Base-by-base conservation (phyloP, 2,888 invertebrate species). In the Stenodema calcarata region DNA sequence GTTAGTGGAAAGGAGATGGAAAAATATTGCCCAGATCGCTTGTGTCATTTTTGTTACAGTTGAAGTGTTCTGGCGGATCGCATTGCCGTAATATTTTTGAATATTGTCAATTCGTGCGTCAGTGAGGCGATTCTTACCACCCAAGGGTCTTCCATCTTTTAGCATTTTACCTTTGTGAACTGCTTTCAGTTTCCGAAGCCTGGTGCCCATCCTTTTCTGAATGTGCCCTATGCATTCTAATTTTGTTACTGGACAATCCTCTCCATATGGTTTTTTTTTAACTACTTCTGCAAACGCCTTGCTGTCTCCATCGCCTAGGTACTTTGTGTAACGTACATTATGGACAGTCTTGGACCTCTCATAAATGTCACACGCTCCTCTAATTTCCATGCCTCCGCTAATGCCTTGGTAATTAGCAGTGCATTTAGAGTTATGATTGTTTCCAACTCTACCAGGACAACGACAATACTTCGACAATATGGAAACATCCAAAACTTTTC, bases 21-120 rank as follows among this genome's bases (percentile, higher is more conserved):
- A 88, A 86, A 88, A 90, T 16, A 88, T 88, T 14, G 90, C 89
- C 90, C 89, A 90, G 69, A 90, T 87, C 9, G 87, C 90, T 81
- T 88, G 87, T 78, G 88, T 89, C 89, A 90, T 90, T n/a, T 88
- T 82, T 73, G 88, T 88, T 28, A 73, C 27, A 9, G 88, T 18
- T 88, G 87, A 82, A 89, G 73, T 16, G 86, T 89, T 88, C n/a
- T 88, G 84, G 69, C 89, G 87, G 78, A 90, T 90, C 14, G 89
- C 89, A 16, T 89, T 70, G 30, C 90, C 89, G 86, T 90, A 90
- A 87, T 88, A 90, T 28, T 78, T 86, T 44, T 89, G 89, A 62
- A 90, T 86, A 30, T 70, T n/a, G n/a, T 70, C 70, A n/a, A 28
- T 30, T 11, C 28, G 70, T 12, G 70, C 70, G 4, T 70, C 70